Conservation (phyloP, 2,797 vertebrate genomes). For the Cichlasoma orientale region DNA sequence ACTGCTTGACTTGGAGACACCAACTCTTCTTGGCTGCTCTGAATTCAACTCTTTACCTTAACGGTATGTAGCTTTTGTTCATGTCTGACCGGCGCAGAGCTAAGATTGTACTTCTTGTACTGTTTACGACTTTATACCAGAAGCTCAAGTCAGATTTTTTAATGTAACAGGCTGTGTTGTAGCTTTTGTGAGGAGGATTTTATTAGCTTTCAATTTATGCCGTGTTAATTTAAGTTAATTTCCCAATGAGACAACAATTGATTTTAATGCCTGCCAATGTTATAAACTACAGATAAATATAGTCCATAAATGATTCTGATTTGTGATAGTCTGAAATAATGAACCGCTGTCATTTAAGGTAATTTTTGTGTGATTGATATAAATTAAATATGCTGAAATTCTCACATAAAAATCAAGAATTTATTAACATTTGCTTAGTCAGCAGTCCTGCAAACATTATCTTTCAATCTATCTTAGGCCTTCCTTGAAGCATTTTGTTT, state of each 20-base stretch:
- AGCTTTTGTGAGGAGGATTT: background rate
- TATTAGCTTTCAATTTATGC: background rate
- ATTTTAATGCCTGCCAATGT: background rate
- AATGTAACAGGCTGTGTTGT: background rate
- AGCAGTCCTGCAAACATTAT: too few species aligned
- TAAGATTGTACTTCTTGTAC: background rate
- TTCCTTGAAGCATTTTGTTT: background rate
- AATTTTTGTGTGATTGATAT: background rate
- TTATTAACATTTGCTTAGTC: too few species aligned
- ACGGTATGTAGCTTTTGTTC: slow-evolving; percentile 50
- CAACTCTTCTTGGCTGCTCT: slow-evolving; percentile 54
- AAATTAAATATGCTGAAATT: too few species aligned
- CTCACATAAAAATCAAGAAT: too few species aligned
- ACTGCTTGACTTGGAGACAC: slow-evolving; percentile 56
- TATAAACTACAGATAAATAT: background rate
- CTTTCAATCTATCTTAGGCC: background rate
- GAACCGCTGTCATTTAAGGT: background rate
- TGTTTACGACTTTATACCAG: background rate
- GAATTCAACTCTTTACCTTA: slow-evolving; percentile 8
- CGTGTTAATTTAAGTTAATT: background rate
- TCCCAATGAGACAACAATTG: background rate
- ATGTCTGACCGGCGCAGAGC: background rate
- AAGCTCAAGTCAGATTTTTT: background rate
- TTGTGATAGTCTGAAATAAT: background rate
- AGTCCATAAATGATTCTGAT: background rate